Evolutionary conservation across 2,797 vertebrate species (phyloP).

Genomic region (Melanotaenia maccullochi): DNA sequence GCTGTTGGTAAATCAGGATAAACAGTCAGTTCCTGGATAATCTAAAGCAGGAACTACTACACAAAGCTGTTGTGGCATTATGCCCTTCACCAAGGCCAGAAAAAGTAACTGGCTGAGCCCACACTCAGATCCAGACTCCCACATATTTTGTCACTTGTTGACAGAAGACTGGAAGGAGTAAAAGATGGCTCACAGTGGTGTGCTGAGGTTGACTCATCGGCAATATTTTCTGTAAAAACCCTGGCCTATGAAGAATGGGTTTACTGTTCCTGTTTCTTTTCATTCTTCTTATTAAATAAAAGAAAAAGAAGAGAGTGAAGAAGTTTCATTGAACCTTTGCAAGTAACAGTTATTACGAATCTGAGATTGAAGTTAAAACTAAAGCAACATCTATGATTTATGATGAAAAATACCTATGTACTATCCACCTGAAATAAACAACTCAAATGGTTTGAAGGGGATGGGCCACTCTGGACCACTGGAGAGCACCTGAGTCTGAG

Average conservation of each 20-base stretch:
- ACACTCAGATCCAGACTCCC: constrained; percentile 47
- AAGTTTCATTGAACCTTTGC: too few relatives aligned
- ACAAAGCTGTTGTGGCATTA: constrained; percentile 37
- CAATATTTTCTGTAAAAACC: constrained; percentile 3
- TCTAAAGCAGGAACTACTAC: constrained; percentile 54
- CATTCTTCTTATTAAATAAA: too few relatives aligned
- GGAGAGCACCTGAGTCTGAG: too few relatives aligned
- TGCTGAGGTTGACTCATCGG: constrained; percentile 8
- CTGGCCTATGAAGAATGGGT: constrained; percentile 10
- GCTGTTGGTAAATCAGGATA: constrained; percentile 38
- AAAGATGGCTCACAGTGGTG: constrained; percentile 9
- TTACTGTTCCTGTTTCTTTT: neutral
- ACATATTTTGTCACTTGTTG: constrained; percentile 63
- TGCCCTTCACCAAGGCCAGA: constrained; percentile 56
- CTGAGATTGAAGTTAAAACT: too few relatives aligned
- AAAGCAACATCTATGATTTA: too few relatives aligned
- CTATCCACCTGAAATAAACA: too few relatives aligned
- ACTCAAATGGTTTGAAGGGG: too few relatives aligned
- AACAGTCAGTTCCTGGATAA: constrained; percentile 52
- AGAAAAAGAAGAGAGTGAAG: too few relatives aligned
- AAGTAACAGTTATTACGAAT: too few relatives aligned
- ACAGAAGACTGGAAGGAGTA: constrained; percentile 57
- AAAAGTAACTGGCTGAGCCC: constrained; percentile 60
- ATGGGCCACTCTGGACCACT: too few relatives aligned
- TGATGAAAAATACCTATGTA: too few relatives aligned